Percentiles rank a stretch among this genome's conserved stretches.
phyloP scores from a whole-genome alignment of 1,140 invertebrate species.

The Microvelia longipes region DNA sequence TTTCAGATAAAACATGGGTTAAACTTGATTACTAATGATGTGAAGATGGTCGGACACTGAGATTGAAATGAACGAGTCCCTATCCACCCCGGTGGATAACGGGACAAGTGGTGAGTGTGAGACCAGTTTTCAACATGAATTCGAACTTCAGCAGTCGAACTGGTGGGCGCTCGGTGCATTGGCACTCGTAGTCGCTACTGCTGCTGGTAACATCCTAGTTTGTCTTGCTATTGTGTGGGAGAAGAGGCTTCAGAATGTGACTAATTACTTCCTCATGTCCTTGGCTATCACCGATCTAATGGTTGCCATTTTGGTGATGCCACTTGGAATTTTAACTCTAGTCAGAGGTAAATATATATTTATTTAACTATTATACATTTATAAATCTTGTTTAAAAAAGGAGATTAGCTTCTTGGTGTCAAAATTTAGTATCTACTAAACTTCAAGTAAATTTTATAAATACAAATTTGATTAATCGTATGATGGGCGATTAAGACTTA shows the following conservation, averaged over 20 bases:
- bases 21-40: neutral
- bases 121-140: neutral
- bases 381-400: no score
- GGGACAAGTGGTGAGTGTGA: neutral
- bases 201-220: conserved; percentile 84
- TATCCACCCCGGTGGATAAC: neutral
- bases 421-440: no score
- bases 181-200: conserved; percentile 68
- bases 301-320: conserved; percentile 83
- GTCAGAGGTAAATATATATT: conserved; percentile 56
- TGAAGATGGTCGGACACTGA: neutral
- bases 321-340: conserved; percentile 63
- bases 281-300: conserved; percentile 88
- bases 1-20: neutral
- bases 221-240: conserved; percentile 82
- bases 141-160: conserved; percentile 15
- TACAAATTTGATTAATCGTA: no score
- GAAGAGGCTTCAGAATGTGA: conserved; percentile 77
- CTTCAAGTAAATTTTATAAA: no score
- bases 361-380: no score
- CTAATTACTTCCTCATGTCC: conserved; percentile 92
- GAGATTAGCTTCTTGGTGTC: no score
- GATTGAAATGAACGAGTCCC: neutral
- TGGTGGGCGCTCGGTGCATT: conserved; percentile 55
- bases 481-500: no score